These are phyloP conservation scores for Amiota minor DNA, from an alignment of 2,888 invertebrate genomes.

Conservation along the genomic window DNA sequence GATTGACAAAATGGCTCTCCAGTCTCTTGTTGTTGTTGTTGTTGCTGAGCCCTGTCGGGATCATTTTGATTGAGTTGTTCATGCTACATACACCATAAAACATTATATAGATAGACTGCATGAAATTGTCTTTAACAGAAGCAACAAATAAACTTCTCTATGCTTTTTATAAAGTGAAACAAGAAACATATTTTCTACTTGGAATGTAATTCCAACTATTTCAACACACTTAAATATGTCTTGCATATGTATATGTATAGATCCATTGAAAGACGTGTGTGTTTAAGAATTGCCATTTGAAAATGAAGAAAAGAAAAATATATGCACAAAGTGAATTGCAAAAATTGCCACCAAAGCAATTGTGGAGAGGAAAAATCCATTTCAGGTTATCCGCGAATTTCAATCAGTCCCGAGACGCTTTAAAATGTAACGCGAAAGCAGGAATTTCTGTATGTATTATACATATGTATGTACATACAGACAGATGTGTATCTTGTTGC, in stretches of 20 bases:
- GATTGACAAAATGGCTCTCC: slow-evolving; percentile 31
- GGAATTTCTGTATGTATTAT: not conserved
- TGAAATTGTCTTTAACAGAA: slow-evolving; percentile 6
- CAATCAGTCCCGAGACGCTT: slow-evolving; percentile 65
- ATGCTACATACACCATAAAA: no score
- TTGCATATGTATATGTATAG: not conserved
- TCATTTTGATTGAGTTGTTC: slow-evolving; percentile 1
- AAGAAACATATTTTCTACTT: not conserved
- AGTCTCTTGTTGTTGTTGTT: not conserved
- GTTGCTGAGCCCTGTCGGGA: not conserved
- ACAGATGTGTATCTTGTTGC: not conserved
- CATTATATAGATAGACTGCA: not conserved
- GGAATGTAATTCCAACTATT: not conserved
- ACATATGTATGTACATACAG: no score
- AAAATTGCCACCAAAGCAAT: slow-evolving; percentile 71
- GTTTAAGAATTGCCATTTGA: slow-evolving; percentile 23
- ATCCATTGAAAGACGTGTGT: not conserved
- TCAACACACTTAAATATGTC: not conserved
- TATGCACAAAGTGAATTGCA: slow-evolving; percentile 63
- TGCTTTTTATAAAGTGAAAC: not conserved
- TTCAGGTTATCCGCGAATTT: slow-evolving; percentile 72
- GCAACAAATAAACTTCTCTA: not conserved
- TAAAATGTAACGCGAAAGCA: slow-evolving; percentile 42
- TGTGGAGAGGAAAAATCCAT: slow-evolving; percentile 70
- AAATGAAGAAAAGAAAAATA: no score